These are phyloP conservation scores for Cremastinae sp. DNA, from an alignment of 2,888 invertebrate species.

Conservation along the genomic window DNA sequence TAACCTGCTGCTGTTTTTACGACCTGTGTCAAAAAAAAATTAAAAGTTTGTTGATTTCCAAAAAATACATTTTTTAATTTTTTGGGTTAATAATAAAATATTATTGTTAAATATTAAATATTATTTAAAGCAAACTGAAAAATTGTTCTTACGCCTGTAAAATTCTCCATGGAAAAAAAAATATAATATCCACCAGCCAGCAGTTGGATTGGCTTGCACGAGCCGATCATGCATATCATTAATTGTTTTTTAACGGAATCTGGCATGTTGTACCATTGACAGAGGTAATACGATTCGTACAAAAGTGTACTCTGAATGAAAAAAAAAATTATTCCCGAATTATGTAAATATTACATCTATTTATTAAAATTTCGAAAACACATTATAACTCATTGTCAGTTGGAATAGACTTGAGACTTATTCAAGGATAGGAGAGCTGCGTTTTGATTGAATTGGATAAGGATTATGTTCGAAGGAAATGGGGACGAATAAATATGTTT, in stretches of 20 bases:
- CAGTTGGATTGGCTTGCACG: conserved; percentile 45
- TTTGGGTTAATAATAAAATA: too few relatives aligned
- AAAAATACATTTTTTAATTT: too few relatives aligned
- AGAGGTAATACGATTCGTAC: conserved; percentile 42
- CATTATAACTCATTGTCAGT: background rate
- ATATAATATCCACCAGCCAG: conserved; percentile 44
- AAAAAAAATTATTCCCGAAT: conserved; percentile 1
- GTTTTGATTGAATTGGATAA: background rate
- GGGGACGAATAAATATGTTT: too few relatives aligned
- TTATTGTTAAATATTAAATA: too few relatives aligned
- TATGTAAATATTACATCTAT: too few relatives aligned
- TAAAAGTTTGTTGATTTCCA: too few relatives aligned
- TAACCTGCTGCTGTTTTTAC: background rate
- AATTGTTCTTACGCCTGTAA: conserved; percentile 37
- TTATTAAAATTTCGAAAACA: too few relatives aligned
- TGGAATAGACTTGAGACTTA: too few relatives aligned
- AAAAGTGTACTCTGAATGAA: conserved; percentile 41
- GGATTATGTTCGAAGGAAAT: too few relatives aligned
- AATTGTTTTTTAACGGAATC: conserved; percentile 47
- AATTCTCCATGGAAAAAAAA: conserved; percentile 44
- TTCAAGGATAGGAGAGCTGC: too few relatives aligned
- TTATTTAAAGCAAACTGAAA: too few relatives aligned
- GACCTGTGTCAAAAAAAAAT: too few relatives aligned
- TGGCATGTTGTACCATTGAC: conserved; percentile 43
- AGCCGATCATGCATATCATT: conserved; percentile 44